These are phyloP conservation scores for Alexandromys fortis DNA, from an alignment of 2,113 vertebrate genomes.

Conservation along the genomic window DNA sequence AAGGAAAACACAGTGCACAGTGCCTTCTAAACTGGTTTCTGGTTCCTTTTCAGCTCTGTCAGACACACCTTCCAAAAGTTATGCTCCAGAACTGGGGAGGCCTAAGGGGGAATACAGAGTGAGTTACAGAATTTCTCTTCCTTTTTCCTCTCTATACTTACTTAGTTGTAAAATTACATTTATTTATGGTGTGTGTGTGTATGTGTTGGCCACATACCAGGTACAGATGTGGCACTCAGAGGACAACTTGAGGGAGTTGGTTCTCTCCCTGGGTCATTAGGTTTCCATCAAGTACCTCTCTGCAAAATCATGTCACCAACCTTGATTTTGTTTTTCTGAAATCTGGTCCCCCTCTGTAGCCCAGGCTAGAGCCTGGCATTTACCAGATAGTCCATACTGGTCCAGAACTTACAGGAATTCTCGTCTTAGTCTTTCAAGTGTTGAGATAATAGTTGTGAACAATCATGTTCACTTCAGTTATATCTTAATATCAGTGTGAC, in stretches of 20 bases:
- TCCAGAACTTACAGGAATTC: background rate
- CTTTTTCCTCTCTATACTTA: background rate
- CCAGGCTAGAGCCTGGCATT: background rate
- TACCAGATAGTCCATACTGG: background rate
- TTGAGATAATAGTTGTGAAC: background rate
- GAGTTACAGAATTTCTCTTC: background rate
- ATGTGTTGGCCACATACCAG: background rate
- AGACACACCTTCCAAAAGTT: constrained; percentile 87
- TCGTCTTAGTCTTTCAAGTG: background rate
- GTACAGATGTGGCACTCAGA: background rate
- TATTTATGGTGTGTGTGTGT: background rate
- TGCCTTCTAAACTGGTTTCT: constrained; percentile 51
- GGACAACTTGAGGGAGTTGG: background rate
- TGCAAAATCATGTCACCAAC: background rate
- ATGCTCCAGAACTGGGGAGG: constrained; percentile 93
- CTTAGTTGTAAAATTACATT: background rate
- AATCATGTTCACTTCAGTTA: background rate
- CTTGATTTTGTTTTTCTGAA: background rate
- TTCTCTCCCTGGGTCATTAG: background rate
- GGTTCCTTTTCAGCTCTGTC: constrained; percentile 85
- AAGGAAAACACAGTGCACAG: background rate
- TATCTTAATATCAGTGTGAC: background rate
- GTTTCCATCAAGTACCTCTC: background rate
- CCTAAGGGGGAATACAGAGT: constrained; percentile 94
- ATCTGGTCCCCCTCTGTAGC: background rate